Percentiles rank a stretch among this genome's conserved stretches.
phyloP scores from a whole-genome alignment of 2,113 vertebrate genomes.

The Nothoprocta perdicaria region DNA sequence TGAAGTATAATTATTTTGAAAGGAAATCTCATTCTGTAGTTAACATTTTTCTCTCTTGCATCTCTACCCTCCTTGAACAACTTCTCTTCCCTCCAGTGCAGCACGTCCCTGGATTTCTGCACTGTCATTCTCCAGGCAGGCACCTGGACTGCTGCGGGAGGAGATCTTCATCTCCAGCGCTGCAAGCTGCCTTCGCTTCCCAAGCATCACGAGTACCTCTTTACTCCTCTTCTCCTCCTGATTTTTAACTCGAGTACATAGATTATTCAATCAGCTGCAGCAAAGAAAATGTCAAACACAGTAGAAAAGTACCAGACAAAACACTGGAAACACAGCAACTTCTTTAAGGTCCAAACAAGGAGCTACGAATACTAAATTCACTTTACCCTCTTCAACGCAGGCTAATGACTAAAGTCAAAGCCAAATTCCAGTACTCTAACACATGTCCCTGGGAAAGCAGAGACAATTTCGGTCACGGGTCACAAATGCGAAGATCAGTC shows the following conservation, averaged over 20 bases:
- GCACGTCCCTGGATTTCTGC: conserved; percentile 36
- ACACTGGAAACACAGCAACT: neutral
- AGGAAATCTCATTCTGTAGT: neutral
- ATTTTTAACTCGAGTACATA: rapidly evolving
- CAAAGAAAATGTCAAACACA: neutral
- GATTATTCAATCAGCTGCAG: neutral
- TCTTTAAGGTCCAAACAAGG: neutral
- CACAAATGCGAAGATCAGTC: neutral
- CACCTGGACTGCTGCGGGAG: conserved; percentile 41
- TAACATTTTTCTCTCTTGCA: neutral
- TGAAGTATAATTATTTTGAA: neutral
- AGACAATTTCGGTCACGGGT: neutral
- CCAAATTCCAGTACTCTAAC: neutral
- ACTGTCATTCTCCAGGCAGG: conserved; percentile 54
- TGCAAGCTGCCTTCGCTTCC: rapidly evolving
- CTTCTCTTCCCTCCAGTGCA: neutral
- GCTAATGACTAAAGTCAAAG: neutral
- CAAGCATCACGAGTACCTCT: neutral
- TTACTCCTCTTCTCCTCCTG: neutral
- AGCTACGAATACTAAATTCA: conserved; percentile 1
- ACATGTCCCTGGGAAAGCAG: neutral
- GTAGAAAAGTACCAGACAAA: neutral
- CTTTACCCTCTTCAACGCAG: neutral
- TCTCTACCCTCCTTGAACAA: neutral
- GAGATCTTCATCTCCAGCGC: neutral